Conservation (phyloP, 2,797 vertebrate genomes). For the Clarias pachynema region DNA sequence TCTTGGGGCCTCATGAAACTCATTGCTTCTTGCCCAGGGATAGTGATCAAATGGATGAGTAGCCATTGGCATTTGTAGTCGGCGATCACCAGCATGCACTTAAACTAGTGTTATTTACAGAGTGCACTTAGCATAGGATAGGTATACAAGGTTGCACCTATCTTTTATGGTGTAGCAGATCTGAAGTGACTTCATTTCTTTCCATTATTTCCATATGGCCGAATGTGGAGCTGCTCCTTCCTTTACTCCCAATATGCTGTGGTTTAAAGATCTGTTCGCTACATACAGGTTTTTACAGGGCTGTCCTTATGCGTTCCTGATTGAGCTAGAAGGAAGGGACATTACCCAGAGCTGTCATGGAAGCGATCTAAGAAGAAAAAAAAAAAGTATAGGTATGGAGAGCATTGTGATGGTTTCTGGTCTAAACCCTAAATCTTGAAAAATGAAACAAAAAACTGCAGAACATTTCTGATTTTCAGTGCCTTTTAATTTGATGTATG, state of each 20-base stretch:
- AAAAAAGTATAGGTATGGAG: conserved; percentile 8
- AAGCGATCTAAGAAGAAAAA: conserved; percentile 32
- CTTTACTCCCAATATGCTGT: conserved; percentile 9
- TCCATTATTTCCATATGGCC: conserved; percentile 43
- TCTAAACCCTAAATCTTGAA: conserved; percentile 46
- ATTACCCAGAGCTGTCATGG: conserved; percentile 41
- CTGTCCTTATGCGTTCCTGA: conserved; percentile 41
- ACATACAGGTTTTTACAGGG: conserved; percentile 47
- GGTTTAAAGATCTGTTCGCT: conserved; percentile 47
- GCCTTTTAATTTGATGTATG: conserved; percentile 79
- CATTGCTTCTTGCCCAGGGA: conserved; percentile 9
- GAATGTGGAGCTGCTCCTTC: conserved; percentile 28
- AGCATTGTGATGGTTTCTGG: background rate
- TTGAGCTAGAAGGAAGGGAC: conserved; percentile 24
- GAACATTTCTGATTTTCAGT: conserved; percentile 69
- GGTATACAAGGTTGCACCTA: conserved; percentile 13
- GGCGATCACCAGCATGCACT: conserved; percentile 9
- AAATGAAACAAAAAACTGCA: conserved; percentile 62
- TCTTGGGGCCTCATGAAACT: conserved; percentile 15
- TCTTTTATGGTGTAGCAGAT: conserved; percentile 29
- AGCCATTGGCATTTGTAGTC: conserved; percentile 10
- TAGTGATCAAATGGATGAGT: conserved; percentile 25
- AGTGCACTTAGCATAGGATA: conserved; percentile 12
- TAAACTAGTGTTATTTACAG: conserved; percentile 15
- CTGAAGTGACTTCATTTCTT: conserved; percentile 40